phyloP scores from a whole-genome alignment of 1,140 invertebrate genomes.

The Atta colombica region DNA sequence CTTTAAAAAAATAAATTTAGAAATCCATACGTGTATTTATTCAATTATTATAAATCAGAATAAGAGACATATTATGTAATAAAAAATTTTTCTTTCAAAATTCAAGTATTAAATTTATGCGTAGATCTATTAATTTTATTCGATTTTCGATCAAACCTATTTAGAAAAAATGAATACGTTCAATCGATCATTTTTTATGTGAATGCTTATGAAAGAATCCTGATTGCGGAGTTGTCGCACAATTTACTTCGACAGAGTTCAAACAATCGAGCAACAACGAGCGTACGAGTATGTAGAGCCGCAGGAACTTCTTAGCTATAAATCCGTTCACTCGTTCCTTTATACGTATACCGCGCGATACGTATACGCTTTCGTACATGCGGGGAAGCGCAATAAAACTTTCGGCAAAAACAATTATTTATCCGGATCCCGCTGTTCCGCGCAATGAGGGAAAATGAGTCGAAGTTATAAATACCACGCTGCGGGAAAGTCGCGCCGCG shows the following conservation, averaged over 20 bases:
- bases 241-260: slow-evolving; percentile 39
- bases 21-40: background rate
- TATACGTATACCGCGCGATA: slow-evolving; percentile 35
- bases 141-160: background rate
- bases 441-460: slow-evolving; percentile 75
- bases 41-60: background rate
- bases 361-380: background rate
- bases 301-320: slow-evolving; percentile 56
- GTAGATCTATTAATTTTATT: background rate
- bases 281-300: slow-evolving; percentile 16
- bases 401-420: slow-evolving; percentile 76
- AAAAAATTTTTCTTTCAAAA: background rate
- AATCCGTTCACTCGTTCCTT: slow-evolving; percentile 41
- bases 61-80: background rate
- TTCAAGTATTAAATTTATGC: too few relatives aligned
- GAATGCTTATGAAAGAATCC: slow-evolving; percentile 42
- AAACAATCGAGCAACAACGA: slow-evolving; percentile 45
- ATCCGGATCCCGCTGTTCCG: slow-evolving; percentile 70
- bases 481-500: slow-evolving; percentile 63
- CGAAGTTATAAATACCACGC: slow-evolving; percentile 75
- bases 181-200: slow-evolving; percentile 12
- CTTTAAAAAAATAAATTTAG: background rate
- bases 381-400: slow-evolving; percentile 68
- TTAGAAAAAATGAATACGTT: background rate
- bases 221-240: slow-evolving; percentile 31